A percentile compares a stretch with the other conserved stretches of the same genome.
Conservation (phyloP, 2,888 invertebrate species). For the Campoplex nolae region DNA sequence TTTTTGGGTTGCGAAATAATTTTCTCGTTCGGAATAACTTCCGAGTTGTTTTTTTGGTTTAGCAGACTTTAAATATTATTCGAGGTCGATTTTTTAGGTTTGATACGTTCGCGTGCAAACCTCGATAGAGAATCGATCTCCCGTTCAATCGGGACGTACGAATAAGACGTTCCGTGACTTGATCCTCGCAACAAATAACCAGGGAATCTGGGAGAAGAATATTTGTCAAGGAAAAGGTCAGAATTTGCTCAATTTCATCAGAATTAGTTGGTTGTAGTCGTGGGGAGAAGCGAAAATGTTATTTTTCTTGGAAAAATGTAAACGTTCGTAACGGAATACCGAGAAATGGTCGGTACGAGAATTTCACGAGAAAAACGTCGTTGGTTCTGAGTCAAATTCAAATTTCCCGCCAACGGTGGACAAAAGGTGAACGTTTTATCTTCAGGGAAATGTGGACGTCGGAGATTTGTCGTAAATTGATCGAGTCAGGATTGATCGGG, state of each 20-base stretch:
- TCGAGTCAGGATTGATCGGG: not conserved
- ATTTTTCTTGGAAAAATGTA: not conserved
- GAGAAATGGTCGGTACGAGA: not conserved
- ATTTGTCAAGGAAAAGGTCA: constrained; percentile 15
- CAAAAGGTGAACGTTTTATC: not conserved
- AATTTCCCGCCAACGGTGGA: constrained; percentile 6
- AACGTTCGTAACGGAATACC: not conserved
- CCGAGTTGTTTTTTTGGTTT: not conserved
- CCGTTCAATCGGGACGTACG: not conserved
- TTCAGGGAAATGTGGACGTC: not conserved
- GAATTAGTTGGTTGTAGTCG: not conserved
- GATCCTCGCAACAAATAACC: not conserved
- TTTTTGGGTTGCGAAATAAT: not conserved
- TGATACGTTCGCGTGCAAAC: not conserved
- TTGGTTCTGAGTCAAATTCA: not conserved
- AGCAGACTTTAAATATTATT: not conserved
- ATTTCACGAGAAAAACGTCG: not conserved
- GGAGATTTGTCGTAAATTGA: not conserved
- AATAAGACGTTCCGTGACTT: not conserved
- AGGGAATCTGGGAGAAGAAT: not conserved
- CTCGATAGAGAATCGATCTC: not conserved
- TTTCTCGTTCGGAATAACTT: not conserved
- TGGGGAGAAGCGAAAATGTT: not conserved
- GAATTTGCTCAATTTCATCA: not conserved
- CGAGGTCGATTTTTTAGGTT: not conserved